These are phyloP conservation scores for Pelodytes ibericus DNA, from an alignment of 2,797 vertebrate species.

Conservation along the genomic window DNA sequence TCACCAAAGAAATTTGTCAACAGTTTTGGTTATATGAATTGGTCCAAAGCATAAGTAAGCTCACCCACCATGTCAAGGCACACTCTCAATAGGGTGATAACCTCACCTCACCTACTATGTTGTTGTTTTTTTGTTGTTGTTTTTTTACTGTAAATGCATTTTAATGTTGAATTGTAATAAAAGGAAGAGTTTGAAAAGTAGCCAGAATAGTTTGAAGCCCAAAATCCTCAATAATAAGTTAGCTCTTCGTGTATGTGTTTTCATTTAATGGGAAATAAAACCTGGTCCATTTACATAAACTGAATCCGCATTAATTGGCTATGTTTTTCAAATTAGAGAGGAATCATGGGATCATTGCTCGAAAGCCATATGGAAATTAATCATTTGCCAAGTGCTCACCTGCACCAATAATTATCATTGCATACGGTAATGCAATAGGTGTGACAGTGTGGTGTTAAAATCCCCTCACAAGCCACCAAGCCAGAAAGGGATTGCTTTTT, in stretches of 20 bases:
- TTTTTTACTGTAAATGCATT: too few relatives aligned
- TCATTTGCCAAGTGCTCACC: not conserved
- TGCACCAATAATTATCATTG: not conserved
- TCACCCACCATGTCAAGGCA: too few relatives aligned
- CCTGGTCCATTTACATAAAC: not conserved
- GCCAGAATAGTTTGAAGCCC: too few relatives aligned
- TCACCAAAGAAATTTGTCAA: too few relatives aligned
- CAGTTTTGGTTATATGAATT: too few relatives aligned
- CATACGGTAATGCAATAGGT: slow-evolving; percentile 6
- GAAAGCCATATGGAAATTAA: not conserved
- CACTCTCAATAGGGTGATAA: too few relatives aligned
- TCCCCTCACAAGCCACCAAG: not conserved
- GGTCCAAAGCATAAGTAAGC: too few relatives aligned
- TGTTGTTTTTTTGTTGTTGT: too few relatives aligned
- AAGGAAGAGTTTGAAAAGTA: too few relatives aligned
- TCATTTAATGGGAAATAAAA: not conserved
- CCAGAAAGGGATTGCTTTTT: not conserved
- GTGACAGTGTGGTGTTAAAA: not conserved
- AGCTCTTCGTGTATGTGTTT: not conserved
- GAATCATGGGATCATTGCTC: not conserved
- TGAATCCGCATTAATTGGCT: not conserved
- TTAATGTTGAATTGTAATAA: too few relatives aligned
- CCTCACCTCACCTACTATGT: too few relatives aligned
- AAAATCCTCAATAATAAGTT: too few relatives aligned
- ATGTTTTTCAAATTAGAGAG: not conserved